These are phyloP conservation scores for Silurus meridionalis DNA, from an alignment of 2,113 vertebrate genomes.

Conservation along the genomic window DNA sequence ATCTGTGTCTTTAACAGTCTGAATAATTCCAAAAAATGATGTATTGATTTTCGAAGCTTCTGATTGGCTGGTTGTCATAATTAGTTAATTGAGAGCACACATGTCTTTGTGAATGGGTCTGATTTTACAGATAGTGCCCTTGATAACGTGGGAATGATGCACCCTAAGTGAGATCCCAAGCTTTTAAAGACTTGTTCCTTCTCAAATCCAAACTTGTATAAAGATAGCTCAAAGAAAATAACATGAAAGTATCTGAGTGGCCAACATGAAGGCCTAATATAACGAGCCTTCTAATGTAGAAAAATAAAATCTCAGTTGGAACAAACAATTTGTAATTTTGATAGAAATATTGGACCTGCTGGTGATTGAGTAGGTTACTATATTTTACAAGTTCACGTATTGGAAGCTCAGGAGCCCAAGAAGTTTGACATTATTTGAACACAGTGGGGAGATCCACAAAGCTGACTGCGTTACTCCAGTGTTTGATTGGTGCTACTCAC, in stretches of 20 bases:
- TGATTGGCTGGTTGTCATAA: neutral
- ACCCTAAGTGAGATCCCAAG: neutral
- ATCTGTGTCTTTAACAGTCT: neutral
- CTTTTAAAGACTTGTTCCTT: neutral
- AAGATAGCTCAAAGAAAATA: neutral
- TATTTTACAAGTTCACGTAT: too few relatives aligned
- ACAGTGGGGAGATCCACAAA: neutral
- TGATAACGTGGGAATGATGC: neutral
- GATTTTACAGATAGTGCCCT: neutral
- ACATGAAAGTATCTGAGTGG: neutral
- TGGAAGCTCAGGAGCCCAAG: too few relatives aligned
- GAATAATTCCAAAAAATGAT: neutral
- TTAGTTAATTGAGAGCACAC: neutral
- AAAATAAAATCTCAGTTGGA: too few relatives aligned
- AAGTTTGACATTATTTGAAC: too few relatives aligned
- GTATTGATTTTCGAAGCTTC: neutral
- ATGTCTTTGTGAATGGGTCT: neutral
- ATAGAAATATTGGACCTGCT: too few relatives aligned
- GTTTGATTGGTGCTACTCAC: too few relatives aligned
- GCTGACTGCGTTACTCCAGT: neutral
- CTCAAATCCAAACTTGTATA: neutral
- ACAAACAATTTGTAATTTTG: too few relatives aligned
- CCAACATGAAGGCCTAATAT: neutral
- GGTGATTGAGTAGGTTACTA: too few relatives aligned
- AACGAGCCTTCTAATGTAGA: too few relatives aligned